These are phyloP conservation scores for Slavum lentiscoides DNA, from an alignment of 2,888 invertebrate species.

Conservation along the genomic window DNA sequence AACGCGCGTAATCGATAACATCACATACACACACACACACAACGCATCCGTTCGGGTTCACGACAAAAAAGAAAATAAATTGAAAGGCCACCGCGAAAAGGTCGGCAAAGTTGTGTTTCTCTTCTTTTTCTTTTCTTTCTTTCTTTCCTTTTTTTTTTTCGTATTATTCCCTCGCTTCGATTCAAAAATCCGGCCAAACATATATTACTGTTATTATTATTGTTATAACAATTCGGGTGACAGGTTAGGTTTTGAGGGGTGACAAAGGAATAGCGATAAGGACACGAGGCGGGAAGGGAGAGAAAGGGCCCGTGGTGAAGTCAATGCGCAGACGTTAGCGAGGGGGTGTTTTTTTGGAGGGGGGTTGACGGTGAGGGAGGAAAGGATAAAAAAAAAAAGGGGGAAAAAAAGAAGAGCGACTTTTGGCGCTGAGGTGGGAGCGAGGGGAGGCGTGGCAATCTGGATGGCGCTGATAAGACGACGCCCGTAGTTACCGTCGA, in stretches of 20 bases:
- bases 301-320: slow-evolving; percentile 1
- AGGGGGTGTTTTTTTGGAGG: not conserved
- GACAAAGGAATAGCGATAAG: slow-evolving; percentile 51
- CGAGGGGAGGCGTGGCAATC: slow-evolving; percentile 52
- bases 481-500: slow-evolving; percentile 53
- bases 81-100: slow-evolving; percentile 46
- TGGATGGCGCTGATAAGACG: slow-evolving; percentile 53
- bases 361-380: not conserved
- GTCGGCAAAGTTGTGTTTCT: slow-evolving; percentile 21
- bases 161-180: not conserved
- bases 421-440: slow-evolving; percentile 16
- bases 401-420: slow-evolving; percentile 27
- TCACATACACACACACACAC: not conserved
- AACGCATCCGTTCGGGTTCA: slow-evolving; percentile 39
- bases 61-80: slow-evolving; percentile 41
- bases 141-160: not conserved
- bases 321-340: not conserved
- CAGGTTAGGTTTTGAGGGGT: slow-evolving; percentile 50
- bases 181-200: slow-evolving; percentile 30
- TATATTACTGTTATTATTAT: slow-evolving; percentile 45
- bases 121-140: not conserved
- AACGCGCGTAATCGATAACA: slow-evolving; percentile 24
- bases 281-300: slow-evolving; percentile 5
- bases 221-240: slow-evolving; percentile 52
- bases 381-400: not conserved